These are phyloP conservation scores for Andrena praecox DNA, from an alignment of 2,888 invertebrate species.

Conservation along the genomic window DNA sequence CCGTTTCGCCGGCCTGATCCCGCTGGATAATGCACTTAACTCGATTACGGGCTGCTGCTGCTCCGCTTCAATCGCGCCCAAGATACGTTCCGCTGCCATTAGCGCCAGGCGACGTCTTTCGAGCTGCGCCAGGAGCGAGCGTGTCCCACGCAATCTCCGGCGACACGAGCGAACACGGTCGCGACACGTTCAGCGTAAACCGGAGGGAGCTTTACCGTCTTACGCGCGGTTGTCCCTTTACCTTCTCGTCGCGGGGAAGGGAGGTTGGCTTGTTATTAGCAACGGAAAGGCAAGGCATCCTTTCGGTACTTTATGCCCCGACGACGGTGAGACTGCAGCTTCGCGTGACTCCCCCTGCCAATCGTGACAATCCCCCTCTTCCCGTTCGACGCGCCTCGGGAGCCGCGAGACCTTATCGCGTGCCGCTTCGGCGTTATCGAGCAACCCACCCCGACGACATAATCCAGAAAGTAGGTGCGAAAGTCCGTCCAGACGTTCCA, in stretches of 20 bases:
- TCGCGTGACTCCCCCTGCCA: conserved; percentile 4
- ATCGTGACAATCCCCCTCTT: not conserved
- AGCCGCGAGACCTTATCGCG: conserved; percentile 18
- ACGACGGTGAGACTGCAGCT: not conserved
- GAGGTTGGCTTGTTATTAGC: not conserved
- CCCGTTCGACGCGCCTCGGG: not conserved
- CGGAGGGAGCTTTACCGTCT: not conserved
- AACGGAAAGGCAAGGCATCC: not conserved
- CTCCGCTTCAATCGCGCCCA: conserved; percentile 39
- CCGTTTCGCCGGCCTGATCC: conserved; percentile 16
- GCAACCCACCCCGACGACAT: not conserved
- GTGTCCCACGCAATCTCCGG: conserved; percentile 18
- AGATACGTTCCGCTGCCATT: conserved; percentile 20
- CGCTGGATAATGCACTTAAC: conserved; percentile 46
- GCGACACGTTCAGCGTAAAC: conserved; percentile 1
- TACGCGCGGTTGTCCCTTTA: not conserved
- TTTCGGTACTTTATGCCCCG: not conserved
- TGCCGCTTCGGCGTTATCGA: not conserved
- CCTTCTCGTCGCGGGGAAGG: not conserved
- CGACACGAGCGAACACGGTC: not conserved
- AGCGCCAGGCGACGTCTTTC: conserved; percentile 35
- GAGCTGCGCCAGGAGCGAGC: not conserved
- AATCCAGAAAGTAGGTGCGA: conserved; percentile 2
- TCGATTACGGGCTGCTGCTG: conserved; percentile 46
- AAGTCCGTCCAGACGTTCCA: not conserved